A percentile compares a stretch with the other conserved stretches of the same genome.
Evolutionary conservation across 1,140 invertebrate genomes (phyloP).

Genomic region (Lerema accius): DNA sequence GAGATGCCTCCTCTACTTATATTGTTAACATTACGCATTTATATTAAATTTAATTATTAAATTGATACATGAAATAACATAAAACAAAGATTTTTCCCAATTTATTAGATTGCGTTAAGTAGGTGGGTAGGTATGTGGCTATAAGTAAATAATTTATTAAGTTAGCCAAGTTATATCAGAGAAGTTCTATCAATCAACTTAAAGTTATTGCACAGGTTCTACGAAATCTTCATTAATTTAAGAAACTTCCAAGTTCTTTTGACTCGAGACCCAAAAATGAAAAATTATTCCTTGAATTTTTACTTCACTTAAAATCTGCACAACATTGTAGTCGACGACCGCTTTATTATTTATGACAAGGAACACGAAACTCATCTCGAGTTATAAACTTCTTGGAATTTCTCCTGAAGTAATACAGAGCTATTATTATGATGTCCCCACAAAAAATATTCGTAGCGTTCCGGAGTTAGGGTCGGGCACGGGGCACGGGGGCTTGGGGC

Average conservation of each 20-base stretch:
- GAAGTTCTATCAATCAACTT: slow-evolving; percentile 17
- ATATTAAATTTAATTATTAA: no score
- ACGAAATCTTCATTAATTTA: slow-evolving; percentile 64
- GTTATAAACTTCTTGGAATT: slow-evolving; percentile 83
- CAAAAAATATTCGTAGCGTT: slow-evolving; percentile 76
- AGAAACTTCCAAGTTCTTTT: slow-evolving; percentile 63
- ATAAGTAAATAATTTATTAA: no score
- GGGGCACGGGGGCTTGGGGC: slow-evolving; percentile 44
- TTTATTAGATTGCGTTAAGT: no score
- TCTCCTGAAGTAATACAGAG: slow-evolving; percentile 82
- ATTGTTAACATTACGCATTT: slow-evolving; percentile 31
- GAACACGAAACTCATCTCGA: slow-evolving; percentile 83
- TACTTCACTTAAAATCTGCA: slow-evolving; percentile 81
- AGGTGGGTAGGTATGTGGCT: no score
- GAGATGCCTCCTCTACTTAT: slow-evolving; percentile 10
- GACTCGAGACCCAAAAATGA: slow-evolving; percentile 64
- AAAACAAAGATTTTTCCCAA: no score
- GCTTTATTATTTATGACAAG: slow-evolving; percentile 83
- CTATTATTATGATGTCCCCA: slow-evolving; percentile 82
- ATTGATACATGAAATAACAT: no score
- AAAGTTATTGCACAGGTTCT: slow-evolving; percentile 46
- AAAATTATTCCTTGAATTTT: slow-evolving; percentile 79
- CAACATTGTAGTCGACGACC: slow-evolving; percentile 79
- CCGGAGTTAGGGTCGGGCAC: slow-evolving; percentile 57
- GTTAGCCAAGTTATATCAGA: not conserved